These are phyloP conservation scores for Drosophila mojavensis DNA, from an alignment of 1,140 invertebrate genomes.

Conservation along the genomic window DNA sequence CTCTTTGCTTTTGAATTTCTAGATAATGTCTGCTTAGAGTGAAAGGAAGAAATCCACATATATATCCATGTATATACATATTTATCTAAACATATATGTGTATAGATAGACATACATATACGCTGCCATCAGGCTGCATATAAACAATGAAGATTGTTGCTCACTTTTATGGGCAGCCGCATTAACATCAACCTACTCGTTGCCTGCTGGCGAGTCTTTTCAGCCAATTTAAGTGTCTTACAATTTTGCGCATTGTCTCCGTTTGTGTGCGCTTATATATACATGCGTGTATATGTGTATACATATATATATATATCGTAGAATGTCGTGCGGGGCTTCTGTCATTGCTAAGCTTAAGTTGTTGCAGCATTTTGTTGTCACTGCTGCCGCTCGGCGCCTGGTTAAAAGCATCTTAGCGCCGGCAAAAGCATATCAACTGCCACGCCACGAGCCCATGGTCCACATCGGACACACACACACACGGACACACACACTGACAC, in stretches of 20 bases:
- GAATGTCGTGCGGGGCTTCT: constrained; percentile 26
- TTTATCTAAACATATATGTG: too few relatives aligned
- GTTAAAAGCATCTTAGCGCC: constrained; percentile 67
- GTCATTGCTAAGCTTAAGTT: constrained; percentile 76
- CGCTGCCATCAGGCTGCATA: constrained; percentile 27
- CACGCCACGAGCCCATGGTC: constrained; percentile 26
- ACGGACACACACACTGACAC: neutral
- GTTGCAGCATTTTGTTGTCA: constrained; percentile 60
- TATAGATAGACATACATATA: neutral
- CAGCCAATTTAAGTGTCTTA: constrained; percentile 79
- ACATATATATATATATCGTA: constrained; percentile 44
- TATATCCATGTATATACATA: too few relatives aligned
- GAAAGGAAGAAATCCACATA: too few relatives aligned
- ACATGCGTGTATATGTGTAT: neutral
- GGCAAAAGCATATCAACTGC: constrained; percentile 56
- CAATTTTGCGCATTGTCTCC: constrained; percentile 78
- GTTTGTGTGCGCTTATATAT: constrained; percentile 65
- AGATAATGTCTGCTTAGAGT: too few relatives aligned
- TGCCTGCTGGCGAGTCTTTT: constrained; percentile 61
- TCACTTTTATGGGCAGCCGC: constrained; percentile 71
- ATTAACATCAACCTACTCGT: constrained; percentile 55
- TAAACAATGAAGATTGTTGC: constrained; percentile 83
- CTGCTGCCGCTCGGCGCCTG: constrained; percentile 38
- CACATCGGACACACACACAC: constrained; percentile 3
- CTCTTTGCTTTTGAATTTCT: too few relatives aligned